These are phyloP conservation scores for Pseudomyrmex concolor DNA, from an alignment of 1,140 invertebrate species.

Conservation along the genomic window DNA sequence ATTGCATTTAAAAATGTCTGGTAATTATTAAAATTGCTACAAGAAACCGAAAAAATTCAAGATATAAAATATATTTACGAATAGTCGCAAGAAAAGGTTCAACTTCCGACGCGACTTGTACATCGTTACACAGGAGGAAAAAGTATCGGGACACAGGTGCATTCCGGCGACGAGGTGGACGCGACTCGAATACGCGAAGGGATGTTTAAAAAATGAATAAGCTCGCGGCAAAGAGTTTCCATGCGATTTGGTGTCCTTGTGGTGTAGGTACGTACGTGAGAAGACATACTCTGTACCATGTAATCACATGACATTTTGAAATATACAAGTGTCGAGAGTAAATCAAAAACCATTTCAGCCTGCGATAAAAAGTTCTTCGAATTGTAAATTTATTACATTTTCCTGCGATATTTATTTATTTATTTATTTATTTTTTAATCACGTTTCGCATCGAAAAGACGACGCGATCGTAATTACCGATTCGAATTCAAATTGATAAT, in stretches of 20 bases:
- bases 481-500: conserved; percentile 6
- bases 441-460: not conserved
- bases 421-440: not conserved
- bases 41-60: not conserved
- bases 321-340: not conserved
- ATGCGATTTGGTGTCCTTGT: not conserved
- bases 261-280: not conserved
- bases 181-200: conserved; percentile 5
- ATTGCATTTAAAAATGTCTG: not conserved
- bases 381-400: too few species aligned
- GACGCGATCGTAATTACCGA: not conserved
- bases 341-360: not conserved
- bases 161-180: conserved; percentile 10
- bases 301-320: not conserved
- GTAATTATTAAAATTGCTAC: not conserved
- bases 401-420: not conserved
- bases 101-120: not conserved
- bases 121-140: not conserved
- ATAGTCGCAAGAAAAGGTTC: not conserved
- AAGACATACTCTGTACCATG: not conserved
- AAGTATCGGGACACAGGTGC: conserved; percentile 6
- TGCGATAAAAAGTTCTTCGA: not conserved
- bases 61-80: not conserved
- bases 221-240: not conserved
- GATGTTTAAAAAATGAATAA: conserved; percentile 12